These are phyloP conservation scores for Ormyrus nitidulus DNA, from an alignment of 2,888 invertebrate species.

Conservation along the genomic window DNA sequence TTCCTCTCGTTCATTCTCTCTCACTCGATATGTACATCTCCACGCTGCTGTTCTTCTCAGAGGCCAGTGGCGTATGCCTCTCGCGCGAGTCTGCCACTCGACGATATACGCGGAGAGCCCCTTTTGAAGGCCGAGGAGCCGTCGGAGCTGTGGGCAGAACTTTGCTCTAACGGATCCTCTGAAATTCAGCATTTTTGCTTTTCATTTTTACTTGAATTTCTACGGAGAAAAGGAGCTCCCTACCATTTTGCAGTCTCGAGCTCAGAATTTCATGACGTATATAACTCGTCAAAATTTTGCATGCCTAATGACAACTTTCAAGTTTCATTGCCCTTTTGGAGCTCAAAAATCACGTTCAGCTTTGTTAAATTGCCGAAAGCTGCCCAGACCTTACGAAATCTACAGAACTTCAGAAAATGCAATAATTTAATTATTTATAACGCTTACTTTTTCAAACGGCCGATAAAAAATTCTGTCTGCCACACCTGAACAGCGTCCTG, in stretches of 20 bases:
- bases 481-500: too few species aligned
- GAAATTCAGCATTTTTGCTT: neutral
- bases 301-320: constrained; percentile 4
- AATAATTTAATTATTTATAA: too few species aligned
- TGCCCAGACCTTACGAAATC: constrained; percentile 14
- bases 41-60: constrained; percentile 32
- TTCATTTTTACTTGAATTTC: too few species aligned
- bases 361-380: neutral
- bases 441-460: too few species aligned
- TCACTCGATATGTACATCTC: constrained; percentile 18
- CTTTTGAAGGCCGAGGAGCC: neutral
- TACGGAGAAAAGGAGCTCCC: too few species aligned
- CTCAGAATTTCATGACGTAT: too few species aligned
- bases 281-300: constrained; percentile 13
- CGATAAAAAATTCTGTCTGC: too few species aligned
- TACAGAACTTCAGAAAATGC: too few species aligned
- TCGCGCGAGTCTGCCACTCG: neutral
- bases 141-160: neutral
- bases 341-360: too few species aligned
- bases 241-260: too few species aligned
- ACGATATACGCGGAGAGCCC: too few species aligned
- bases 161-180: neutral
- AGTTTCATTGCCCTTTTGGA: constrained; percentile 15
- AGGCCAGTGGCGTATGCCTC: constrained; percentile 49
- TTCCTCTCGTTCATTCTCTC: constrained; percentile 16